Evolutionary conservation across 2,797 vertebrate genomes (phyloP), one percentile per base, ranked within the genome.

Genomic region (Leuciscus waleckii): DNA sequence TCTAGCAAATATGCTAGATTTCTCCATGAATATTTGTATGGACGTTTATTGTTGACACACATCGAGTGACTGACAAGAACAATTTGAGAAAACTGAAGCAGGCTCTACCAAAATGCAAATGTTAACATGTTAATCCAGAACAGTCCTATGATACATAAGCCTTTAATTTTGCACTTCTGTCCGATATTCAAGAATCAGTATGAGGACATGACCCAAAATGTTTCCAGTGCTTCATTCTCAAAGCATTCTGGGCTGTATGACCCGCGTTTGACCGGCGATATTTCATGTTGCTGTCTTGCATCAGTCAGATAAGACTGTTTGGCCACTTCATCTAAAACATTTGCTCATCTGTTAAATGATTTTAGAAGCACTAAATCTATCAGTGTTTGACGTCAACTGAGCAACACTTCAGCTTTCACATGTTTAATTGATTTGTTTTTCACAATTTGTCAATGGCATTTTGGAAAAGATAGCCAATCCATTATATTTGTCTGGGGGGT

Each of bases 231-330:
- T 79, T 79, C 58, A 65, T 46, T 17, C 39, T 63, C 9, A 4
- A 67, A 23, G 58, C 41, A 29, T 63, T 79, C 41, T 14, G 37
- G 14, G 54, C 37, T 41, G 37, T 1, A 0, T 65, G 77, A 65
- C 58, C 81, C 0, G 39, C 1, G 39, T 26, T 65, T 75, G 81
- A 83, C 71, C 14, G 16, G 7, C 2, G 21, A 49, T 75, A 67
- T 65, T 49, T 83, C 56, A 83, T 7, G 54, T n/a, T 37, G 17
- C 56, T 65, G 41, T 83, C 81, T 75, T 83, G 65, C 56, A 51
- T 83, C 81, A 67, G 29, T 51, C 81, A 49, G 71, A 83, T 75
- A 75, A 65, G 7, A 65, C 49, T 16, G 61, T 69, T 83, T 56
- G 19, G n/a, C 23, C 16, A 67, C 58, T 67, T 61, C 43, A 29